Evolutionary conservation across 2,888 invertebrate species (phyloP), one percentile per base, ranked within the genome.

Genomic region (Chorisops tibialis): DNA sequence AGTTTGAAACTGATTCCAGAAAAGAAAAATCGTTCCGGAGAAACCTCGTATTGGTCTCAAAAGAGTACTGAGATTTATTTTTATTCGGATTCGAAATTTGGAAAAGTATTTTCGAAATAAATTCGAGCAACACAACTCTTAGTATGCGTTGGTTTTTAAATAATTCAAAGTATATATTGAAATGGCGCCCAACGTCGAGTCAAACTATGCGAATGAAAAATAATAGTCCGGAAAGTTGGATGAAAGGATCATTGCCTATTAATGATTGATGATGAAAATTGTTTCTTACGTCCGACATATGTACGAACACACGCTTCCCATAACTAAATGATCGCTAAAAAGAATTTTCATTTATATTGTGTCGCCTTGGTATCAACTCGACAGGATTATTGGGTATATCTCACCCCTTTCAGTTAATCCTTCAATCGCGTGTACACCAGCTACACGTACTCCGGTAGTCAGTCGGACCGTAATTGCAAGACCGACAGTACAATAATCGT

Each of bases 381-480:
- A 16, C 22, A 21, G 52, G 30, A 39, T 45, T 45, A 30, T 43
- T 16, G 16, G n/a, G 18, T 30, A n/a, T 21, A 24, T 30, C 16
- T 56, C 56, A 56, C 56, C 56, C 56, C 41, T 56, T 56, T 56
- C 35, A 45, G 30, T 18, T 43, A 56, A 56, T 30, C 45, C 56
- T 43, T 24, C 45, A 45, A 22, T 38, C 38, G 39, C 52, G 52
- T 5, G 41, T 14, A n/a, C 11, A 7, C 43, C 11, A 14, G 39
- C 22, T 11, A 16, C 56, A 45, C 21, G 22, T 18, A 11, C 12
- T 45, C 37, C 14, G 37, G 30, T 30, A 5, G 30, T 30, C 3
- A 9, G 30, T 30, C 30, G 30, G 30, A 30, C 30, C 37, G 16
- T 12, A 37, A 37, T 18, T 30, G 52, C n/a, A 39, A 21, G 37